Conservation (phyloP, 2,797 vertebrate genomes). For the Phrynocephalus forsythii region DNA sequence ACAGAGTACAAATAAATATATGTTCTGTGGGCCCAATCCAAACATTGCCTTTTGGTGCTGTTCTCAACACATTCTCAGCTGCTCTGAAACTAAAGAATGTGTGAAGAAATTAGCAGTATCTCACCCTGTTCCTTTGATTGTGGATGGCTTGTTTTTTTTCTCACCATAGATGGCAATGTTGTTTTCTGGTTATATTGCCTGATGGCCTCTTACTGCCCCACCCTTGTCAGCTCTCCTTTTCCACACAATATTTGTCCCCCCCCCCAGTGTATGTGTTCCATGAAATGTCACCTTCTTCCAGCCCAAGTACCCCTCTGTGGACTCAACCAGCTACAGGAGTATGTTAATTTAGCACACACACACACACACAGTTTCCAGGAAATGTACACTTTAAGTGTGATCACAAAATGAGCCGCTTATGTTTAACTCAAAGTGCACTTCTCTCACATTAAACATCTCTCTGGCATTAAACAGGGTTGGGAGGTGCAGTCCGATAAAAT, state of each 20-base stretch:
- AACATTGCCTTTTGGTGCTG: background rate
- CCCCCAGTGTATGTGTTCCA: background rate
- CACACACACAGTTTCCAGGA: background rate
- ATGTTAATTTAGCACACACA: background rate
- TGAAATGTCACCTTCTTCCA: background rate
- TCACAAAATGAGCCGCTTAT: background rate
- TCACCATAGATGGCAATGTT: background rate
- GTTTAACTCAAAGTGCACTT: background rate
- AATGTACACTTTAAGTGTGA: background rate
- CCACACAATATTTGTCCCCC: background rate
- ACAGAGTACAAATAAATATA: background rate
- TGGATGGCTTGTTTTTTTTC: background rate
- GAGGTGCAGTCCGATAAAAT: too few species aligned
- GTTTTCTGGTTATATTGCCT: background rate
- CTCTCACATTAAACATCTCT: too few species aligned
- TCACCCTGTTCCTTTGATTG: background rate
- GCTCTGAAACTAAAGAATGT: background rate
- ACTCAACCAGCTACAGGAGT: too few species aligned
- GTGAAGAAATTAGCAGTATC: background rate
- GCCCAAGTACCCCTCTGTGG: background rate
- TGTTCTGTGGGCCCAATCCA: background rate
- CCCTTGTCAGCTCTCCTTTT: background rate
- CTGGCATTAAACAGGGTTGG: too few species aligned
- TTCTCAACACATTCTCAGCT: background rate
- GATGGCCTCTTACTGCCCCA: background rate